Conservation (phyloP, 2,113 vertebrate species). For the Eptesicus fuscus region DNA sequence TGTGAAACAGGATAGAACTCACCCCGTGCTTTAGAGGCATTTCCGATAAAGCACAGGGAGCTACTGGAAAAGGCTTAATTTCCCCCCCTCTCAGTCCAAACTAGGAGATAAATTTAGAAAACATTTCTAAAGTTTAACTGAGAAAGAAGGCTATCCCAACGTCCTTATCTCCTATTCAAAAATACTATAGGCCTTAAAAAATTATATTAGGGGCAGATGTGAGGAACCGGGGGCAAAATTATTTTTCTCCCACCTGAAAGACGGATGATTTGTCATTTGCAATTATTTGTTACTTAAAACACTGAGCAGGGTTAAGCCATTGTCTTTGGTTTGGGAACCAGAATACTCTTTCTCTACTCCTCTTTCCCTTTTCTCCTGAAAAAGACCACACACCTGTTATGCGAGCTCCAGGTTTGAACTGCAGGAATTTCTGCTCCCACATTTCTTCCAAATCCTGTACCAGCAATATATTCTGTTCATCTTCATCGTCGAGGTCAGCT, state of each 20-base stretch:
- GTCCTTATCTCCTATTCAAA: not conserved
- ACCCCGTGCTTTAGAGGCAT: not conserved
- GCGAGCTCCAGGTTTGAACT: constrained; percentile 81
- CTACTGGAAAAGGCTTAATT: not conserved
- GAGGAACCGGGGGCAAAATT: not conserved
- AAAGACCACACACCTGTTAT: constrained; percentile 82
- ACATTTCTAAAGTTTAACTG: not conserved
- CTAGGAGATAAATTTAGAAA: not conserved
- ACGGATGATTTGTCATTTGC: not conserved
- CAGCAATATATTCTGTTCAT: constrained; percentile 80
- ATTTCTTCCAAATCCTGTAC: constrained; percentile 91
- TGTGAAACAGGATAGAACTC: not conserved
- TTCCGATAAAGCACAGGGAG: not conserved
- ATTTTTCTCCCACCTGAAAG: not conserved
- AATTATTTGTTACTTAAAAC: not conserved
- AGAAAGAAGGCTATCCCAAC: not conserved
- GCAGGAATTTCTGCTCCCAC: constrained; percentile 92
- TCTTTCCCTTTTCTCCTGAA: accelerated
- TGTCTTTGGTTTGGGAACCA: not conserved
- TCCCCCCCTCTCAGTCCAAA: not conserved
- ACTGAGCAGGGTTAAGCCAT: not conserved
- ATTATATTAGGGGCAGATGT: not conserved
- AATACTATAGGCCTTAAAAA: not conserved
- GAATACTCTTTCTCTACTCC: no score
- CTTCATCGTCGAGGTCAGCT: constrained; percentile 76